Base-by-base conservation (phyloP, 2,797 vertebrate genomes). In the Lepilemur ruficaudatus region DNA sequence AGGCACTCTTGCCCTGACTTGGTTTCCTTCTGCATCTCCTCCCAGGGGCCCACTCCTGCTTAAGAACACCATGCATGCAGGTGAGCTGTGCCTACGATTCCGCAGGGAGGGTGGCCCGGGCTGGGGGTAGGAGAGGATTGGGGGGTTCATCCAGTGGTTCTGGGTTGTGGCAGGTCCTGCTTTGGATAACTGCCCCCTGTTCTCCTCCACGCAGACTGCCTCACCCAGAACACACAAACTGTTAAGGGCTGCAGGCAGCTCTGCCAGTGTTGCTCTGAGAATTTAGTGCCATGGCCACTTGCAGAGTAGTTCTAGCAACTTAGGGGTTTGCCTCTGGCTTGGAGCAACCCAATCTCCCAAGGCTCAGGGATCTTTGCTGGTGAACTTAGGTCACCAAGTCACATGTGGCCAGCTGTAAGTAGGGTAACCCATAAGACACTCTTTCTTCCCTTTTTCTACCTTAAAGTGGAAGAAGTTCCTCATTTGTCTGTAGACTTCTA, bases 61-160 rank as follows among this genome's bases (percentile, higher is more conserved):
- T 96, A 93, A 87, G 89, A 95, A 97, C 97, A 97, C 28, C 97
- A 96, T 96, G 97, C 72, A n/a, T 43, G 83, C 89, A 91, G 97
- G 97, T 97, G 41, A 97, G 96, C 75, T 15, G 6, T 55, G 25
- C 61, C 23, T 25, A 20, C 0, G 2, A 17, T 12, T 57, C 15
- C 35, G 0, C 1, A 46, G 72, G 76, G n/a, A 79, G 23, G 52
- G 80, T 48, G 50, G 41, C 30, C 15, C 11, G 15, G 10, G 17
- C 3, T 3, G 2, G 43, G 48, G 57, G 7, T 14, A 2, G 72
- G 1, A 5, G n/a, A 17, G 12, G 8, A 4, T 4, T 5, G 18
- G 30, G 75, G 57, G 73, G 20, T 28, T 79, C 23, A n/a, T 28
- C 23, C 4, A 9, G 69, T 41, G 50, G 80, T 57, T 72, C 69